A percentile compares a stretch with the other conserved stretches of the same genome.
Evolutionary conservation across 2,113 vertebrate genomes (phyloP).

Genomic region (Tachysurus fulvidraco): DNA sequence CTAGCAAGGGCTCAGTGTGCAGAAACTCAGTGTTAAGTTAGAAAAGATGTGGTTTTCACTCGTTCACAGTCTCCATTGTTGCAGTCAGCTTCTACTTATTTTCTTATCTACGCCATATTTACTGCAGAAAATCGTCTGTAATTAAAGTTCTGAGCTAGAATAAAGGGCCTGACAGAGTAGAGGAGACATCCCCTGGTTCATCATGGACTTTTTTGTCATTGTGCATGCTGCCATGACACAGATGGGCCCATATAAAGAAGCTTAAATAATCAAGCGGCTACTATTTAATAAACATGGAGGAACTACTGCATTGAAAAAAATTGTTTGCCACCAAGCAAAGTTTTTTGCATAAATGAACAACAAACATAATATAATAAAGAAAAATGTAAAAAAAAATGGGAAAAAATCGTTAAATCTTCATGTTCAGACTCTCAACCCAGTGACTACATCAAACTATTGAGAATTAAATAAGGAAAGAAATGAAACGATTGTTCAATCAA

Average conservation of each 20-base stretch:
- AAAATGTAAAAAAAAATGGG: no score
- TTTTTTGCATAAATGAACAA: not conserved
- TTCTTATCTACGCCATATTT: constrained; percentile 48
- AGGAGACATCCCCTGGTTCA: not conserved
- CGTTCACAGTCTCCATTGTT: constrained; percentile 31
- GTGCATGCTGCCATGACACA: constrained; percentile 34
- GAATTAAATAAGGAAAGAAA: not conserved
- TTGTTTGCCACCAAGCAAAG: not conserved
- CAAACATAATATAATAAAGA: not conserved
- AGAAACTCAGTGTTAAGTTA: constrained; percentile 38
- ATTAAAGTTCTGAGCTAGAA: constrained; percentile 50
- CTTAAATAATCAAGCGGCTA: not conserved
- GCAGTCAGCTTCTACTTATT: constrained; percentile 23
- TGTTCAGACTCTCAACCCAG: not conserved
- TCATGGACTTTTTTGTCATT: constrained; percentile 52
- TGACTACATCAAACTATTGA: not conserved
- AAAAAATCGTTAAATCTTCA: no score
- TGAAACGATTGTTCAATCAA: not conserved
- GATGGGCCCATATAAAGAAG: not conserved
- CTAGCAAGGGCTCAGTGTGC: constrained; percentile 28
- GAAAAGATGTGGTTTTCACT: constrained; percentile 35
- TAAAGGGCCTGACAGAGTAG: constrained; percentile 31
- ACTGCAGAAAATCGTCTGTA: constrained; percentile 45
- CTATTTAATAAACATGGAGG: constrained; percentile 1
- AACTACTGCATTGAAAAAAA: not conserved